A percentile compares a stretch with the other conserved stretches of the same genome.
Evolutionary conservation across 2,888 invertebrate genomes (phyloP).

Genomic region (Augochlorella aurata): DNA sequence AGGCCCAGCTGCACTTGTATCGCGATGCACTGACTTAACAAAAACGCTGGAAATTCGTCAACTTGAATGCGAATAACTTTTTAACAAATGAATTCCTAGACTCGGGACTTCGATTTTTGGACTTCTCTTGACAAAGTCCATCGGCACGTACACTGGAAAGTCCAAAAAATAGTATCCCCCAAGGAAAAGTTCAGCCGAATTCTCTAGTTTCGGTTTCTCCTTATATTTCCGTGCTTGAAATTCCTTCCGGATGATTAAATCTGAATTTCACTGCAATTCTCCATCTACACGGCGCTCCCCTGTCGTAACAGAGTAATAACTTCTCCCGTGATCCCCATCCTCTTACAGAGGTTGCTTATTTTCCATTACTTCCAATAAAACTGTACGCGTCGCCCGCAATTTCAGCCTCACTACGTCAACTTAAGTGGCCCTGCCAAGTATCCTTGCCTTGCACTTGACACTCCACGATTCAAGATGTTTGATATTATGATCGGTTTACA

Average conservation of each 20-base stretch:
- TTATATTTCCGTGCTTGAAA: neutral
- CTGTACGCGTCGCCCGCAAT: conserved; percentile 15
- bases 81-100: too few relatives aligned
- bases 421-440: neutral
- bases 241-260: conserved; percentile 2
- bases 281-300: neutral
- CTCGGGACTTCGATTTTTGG: too few relatives aligned
- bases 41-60: too few relatives aligned
- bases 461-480: neutral
- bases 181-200: too few relatives aligned
- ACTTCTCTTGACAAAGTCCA: too few relatives aligned
- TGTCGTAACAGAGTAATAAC: conserved; percentile 18
- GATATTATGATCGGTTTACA: conserved; percentile 4
- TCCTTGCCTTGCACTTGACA: neutral
- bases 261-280: conserved; percentile 15
- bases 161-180: too few relatives aligned
- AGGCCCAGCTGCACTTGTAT: too few relatives aligned
- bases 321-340: neutral
- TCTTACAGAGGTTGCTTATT: neutral
- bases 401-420: conserved; percentile 23
- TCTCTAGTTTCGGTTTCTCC: too few relatives aligned
- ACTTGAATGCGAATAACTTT: too few relatives aligned
- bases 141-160: too few relatives aligned
- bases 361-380: conserved; percentile 32
- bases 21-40: too few relatives aligned